These are phyloP conservation scores for Drosophila ohnishii DNA, from an alignment of 1,140 invertebrate species.

Conservation along the genomic window DNA sequence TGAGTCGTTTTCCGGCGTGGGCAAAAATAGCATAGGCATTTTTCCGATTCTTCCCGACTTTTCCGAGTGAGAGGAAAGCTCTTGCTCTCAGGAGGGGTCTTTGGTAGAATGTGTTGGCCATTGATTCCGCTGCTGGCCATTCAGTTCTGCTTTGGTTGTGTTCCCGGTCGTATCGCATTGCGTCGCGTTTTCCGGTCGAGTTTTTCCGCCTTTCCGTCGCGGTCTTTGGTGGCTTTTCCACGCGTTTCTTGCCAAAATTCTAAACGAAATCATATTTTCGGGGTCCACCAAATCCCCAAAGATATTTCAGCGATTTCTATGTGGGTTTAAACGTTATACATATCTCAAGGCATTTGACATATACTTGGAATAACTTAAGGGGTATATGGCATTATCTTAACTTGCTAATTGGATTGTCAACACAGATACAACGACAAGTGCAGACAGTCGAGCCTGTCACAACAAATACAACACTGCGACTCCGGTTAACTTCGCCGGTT, in stretches of 20 bases:
- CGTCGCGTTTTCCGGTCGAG: constrained; percentile 43
- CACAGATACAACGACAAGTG: constrained; percentile 44
- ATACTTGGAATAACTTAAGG: constrained; percentile 20
- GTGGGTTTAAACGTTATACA: constrained; percentile 11
- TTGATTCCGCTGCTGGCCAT: constrained; percentile 44
- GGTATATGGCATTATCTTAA: constrained; percentile 26
- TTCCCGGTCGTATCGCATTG: constrained; percentile 60
- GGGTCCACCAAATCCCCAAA: constrained; percentile 7
- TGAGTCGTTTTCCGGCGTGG: constrained; percentile 53
- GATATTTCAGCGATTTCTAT: constrained; percentile 18
- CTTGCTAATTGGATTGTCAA: constrained; percentile 76
- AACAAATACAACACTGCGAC: constrained; percentile 51
- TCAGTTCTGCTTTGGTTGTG: constrained; percentile 74
- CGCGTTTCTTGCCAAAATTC: constrained; percentile 19
- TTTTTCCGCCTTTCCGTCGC: constrained; percentile 36
- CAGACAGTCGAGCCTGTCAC: constrained; percentile 46
- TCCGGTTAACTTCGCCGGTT: constrained; percentile 70
- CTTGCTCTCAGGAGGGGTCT: constrained; percentile 25
- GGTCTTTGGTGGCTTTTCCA: constrained; percentile 20
- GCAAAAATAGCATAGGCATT: constrained; percentile 59
- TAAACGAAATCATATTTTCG: constrained; percentile 11
- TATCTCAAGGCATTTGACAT: constrained; percentile 1
- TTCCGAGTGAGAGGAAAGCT: constrained; percentile 57
- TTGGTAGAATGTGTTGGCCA: constrained; percentile 34
- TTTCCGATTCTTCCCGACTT: constrained; percentile 38